Conservation (phyloP, 2,888 invertebrate genomes). For the Emmelina monodactyla region DNA sequence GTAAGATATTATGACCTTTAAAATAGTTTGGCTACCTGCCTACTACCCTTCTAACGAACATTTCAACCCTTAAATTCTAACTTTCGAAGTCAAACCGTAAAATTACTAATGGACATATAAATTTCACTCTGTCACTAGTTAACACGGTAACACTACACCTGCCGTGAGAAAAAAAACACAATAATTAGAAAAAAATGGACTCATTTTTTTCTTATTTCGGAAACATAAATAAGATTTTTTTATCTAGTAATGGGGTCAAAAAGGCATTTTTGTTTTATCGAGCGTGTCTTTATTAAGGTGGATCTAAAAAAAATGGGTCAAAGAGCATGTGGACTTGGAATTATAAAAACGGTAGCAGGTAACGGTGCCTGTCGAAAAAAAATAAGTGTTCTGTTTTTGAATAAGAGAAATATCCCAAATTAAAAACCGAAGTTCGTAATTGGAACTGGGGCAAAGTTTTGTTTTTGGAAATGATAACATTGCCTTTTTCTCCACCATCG, state of each 20-base stretch:
- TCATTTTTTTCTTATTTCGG: neutral
- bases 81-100: conserved; percentile 23
- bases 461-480: no score
- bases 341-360: no score
- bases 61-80: conserved; percentile 23
- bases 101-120: conserved; percentile 44
- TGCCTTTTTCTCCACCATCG: no score
- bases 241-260: conserved; percentile 3
- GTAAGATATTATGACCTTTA: neutral
- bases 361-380: no score
- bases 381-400: no score
- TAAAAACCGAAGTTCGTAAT: no score
- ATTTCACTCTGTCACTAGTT: conserved; percentile 28
- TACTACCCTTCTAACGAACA: neutral
- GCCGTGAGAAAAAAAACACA: conserved; percentile 39
- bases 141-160: conserved; percentile 28
- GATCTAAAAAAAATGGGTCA: no score
- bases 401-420: no score
- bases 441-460: no score
- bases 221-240: conserved; percentile 21
- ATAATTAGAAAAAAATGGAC: conserved; percentile 36
- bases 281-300: conserved; percentile 7
- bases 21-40: no score
- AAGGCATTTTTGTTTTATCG: conserved; percentile 12
- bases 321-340: no score